Conservation (phyloP, 2,888 invertebrate species). For the Leucophora obtusa region DNA sequence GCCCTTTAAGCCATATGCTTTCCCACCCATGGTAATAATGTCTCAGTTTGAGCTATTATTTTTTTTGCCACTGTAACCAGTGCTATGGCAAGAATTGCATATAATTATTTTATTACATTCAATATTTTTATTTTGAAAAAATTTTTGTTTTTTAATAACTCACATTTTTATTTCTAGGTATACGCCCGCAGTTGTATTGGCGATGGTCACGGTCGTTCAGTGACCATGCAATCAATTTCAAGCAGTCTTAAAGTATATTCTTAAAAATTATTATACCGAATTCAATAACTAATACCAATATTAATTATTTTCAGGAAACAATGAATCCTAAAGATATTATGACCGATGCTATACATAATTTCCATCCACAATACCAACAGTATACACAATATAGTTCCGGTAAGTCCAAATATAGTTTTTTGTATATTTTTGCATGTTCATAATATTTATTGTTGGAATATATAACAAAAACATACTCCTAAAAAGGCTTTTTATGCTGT, state of each 20-base stretch:
- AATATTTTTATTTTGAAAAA: neutral
- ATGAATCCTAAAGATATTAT: conserved; percentile 99
- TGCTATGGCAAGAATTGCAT: too few relatives aligned
- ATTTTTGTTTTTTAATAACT: neutral
- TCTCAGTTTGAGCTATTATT: too few relatives aligned
- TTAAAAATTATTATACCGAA: neutral
- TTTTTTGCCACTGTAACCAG: too few relatives aligned
- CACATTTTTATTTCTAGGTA: conserved; percentile 75
- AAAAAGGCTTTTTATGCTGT: conserved; percentile 9
- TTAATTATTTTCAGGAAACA: conserved; percentile 85
- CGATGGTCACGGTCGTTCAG: conserved; percentile 92
- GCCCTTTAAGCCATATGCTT: too few relatives aligned
- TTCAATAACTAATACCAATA: neutral
- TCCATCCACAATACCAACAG: conserved; percentile 99
- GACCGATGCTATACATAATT: conserved; percentile 99
- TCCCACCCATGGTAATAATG: too few relatives aligned
- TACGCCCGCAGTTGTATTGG: conserved; percentile 89
- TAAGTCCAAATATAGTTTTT: conserved; percentile 79
- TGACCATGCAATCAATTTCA: conserved; percentile 99
- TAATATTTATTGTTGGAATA: neutral
- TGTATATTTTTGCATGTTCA: neutral
- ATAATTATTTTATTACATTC: too few relatives aligned
- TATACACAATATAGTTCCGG: conserved; percentile 98
- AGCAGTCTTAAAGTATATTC: conserved; percentile 93
- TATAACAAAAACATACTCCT: neutral